Evolutionary conservation across 2,888 invertebrate species (phyloP).

Genomic region (Eupithecia subumbrata): DNA sequence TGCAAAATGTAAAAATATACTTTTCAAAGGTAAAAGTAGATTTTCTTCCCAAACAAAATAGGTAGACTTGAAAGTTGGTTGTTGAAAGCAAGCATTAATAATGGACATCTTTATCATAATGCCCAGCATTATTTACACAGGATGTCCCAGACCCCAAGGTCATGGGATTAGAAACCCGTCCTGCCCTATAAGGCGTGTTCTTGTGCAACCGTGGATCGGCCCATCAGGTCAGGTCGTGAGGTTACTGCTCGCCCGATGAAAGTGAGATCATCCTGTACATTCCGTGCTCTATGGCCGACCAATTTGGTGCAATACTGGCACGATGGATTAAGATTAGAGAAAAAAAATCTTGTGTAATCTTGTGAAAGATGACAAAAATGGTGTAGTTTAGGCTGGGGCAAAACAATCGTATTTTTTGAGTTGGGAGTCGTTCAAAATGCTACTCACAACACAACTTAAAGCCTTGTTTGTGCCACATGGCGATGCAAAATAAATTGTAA

Average conservation of each 20-base stretch:
- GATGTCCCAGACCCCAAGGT: slow-evolving; percentile 21
- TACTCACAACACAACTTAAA: too few relatives aligned
- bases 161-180: slow-evolving; percentile 32
- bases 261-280: slow-evolving; percentile 46
- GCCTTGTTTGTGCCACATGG: neutral
- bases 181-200: slow-evolving; percentile 45
- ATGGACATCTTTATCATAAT: neutral
- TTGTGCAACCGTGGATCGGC: slow-evolving; percentile 30
- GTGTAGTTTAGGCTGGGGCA: neutral
- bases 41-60: neutral
- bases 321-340: neutral
- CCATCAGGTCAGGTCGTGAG: slow-evolving; percentile 67
- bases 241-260: slow-evolving; percentile 63
- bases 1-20: neutral
- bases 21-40: neutral
- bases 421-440: neutral
- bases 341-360: neutral
- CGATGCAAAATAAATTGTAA: neutral
- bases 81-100: neutral
- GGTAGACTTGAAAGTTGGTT: neutral
- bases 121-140: neutral
- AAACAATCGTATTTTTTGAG: neutral
- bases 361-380: neutral
- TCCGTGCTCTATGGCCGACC: slow-evolving; percentile 14
- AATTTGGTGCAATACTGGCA: slow-evolving; percentile 6